Percentiles rank a stretch among this genome's conserved stretches.
Conservation (phyloP, 2,888 invertebrate genomes). For the Drosophila ezoana region DNA sequence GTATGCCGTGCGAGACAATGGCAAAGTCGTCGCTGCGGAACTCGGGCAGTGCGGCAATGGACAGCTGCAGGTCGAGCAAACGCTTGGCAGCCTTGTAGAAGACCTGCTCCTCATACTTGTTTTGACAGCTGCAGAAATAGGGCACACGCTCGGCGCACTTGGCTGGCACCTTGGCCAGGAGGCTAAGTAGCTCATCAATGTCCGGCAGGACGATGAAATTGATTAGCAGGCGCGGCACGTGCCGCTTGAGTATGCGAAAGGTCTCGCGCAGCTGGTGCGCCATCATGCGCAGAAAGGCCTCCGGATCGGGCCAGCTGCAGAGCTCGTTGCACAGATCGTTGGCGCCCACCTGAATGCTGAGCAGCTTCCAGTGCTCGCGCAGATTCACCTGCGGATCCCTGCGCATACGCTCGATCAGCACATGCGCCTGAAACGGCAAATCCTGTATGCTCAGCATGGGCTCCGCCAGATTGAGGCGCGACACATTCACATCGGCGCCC, state of each 20-base stretch:
- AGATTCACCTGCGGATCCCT: conserved; percentile 86
- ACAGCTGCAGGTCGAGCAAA: conserved; percentile 4
- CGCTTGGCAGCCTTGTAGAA: conserved; percentile 8
- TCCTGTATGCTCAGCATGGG: conserved; percentile 86
- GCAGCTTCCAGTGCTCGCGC: conserved; percentile 87
- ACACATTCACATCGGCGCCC: conserved; percentile 78
- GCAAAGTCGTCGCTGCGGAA: conserved; percentile 45
- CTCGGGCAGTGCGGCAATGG: conserved; percentile 26
- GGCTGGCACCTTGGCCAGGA: not conserved
- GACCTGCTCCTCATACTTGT: not conserved
- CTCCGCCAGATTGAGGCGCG: conserved; percentile 87
- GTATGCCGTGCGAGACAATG: conserved; percentile 34
- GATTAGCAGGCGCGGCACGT: conserved; percentile 87
- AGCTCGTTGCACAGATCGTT: conserved; percentile 87
- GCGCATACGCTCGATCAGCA: conserved; percentile 86
- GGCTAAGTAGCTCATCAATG: conserved; percentile 70
- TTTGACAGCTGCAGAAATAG: conserved; percentile 13
- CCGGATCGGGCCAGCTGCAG: conserved; percentile 85
- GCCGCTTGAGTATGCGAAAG: conserved; percentile 85
- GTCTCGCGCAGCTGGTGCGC: conserved; percentile 84
- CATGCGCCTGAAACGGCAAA: conserved; percentile 86
- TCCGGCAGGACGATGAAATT: conserved; percentile 86
- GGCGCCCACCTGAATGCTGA: conserved; percentile 87
- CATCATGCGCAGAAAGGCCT: conserved; percentile 84
- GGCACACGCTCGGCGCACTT: conserved; percentile 2